These are phyloP conservation scores for Syngnathus acus DNA, from an alignment of 2,797 vertebrate genomes.

Conservation along the genomic window DNA sequence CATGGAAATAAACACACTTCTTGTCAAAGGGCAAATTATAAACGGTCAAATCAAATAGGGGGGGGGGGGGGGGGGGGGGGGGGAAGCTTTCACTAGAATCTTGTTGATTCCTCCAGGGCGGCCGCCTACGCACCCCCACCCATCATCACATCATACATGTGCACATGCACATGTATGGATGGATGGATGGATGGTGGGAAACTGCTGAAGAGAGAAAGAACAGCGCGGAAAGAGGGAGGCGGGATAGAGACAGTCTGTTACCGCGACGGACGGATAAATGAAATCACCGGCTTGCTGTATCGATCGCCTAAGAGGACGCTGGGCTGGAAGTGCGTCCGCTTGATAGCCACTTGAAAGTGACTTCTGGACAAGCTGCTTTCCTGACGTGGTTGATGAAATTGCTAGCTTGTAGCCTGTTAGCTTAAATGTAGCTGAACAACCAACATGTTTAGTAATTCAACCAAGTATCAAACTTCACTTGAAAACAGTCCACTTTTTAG, in stretches of 20 bases:
- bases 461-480: no score
- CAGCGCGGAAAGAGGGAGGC: slow-evolving; percentile 1
- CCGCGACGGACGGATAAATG: slow-evolving; percentile 23
- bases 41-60: background rate
- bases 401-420: no score
- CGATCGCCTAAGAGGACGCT: slow-evolving; percentile 12
- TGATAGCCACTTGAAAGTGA: background rate
- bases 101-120: background rate
- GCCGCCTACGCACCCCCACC: background rate
- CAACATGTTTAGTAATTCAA: no score
- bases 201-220: slow-evolving; percentile 10
- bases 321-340: background rate
- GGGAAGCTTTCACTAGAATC: background rate
- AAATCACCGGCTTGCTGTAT: slow-evolving; percentile 13
- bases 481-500: background rate
- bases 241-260: slow-evolving; percentile 12
- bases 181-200: slow-evolving; percentile 18
- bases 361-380: background rate
- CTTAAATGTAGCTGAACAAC: no score
- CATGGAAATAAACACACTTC: background rate
- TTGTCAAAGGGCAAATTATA: background rate
- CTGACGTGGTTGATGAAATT: slow-evolving; percentile 1
- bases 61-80: background rate
- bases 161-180: background rate
- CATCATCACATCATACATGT: background rate